A percentile compares a stretch with the other conserved stretches of the same genome.
These are phyloP conservation scores for Corydoras sp. DNA, from an alignment of 2,113 vertebrate genomes.

Conservation along the genomic window DNA sequence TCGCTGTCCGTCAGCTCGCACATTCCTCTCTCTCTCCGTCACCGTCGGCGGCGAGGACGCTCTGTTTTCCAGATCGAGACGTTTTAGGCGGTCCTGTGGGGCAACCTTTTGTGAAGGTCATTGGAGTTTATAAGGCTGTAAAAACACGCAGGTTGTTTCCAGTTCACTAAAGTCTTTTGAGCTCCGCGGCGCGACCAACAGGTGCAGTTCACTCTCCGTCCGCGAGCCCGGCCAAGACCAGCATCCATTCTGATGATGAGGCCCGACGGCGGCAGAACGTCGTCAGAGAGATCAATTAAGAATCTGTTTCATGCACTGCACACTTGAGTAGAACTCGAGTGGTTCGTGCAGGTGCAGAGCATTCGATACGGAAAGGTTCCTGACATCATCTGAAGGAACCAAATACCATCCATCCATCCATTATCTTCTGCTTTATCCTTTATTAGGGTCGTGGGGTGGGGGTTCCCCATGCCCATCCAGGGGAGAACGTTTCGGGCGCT, in stretches of 20 bases:
- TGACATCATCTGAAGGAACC: too few relatives aligned
- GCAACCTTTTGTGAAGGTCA: slow-evolving; percentile 50
- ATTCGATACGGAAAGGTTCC: too few relatives aligned
- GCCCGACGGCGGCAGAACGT: neutral
- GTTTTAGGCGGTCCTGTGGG: slow-evolving; percentile 49
- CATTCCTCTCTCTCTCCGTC: slow-evolving; percentile 7
- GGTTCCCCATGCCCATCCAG: too few relatives aligned
- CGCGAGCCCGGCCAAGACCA: neutral
- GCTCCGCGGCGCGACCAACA: slow-evolving; percentile 26
- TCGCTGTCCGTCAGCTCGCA: neutral
- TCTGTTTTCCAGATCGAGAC: slow-evolving; percentile 45
- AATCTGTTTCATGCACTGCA: too few relatives aligned
- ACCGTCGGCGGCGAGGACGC: slow-evolving; percentile 1
- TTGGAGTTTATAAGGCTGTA: slow-evolving; percentile 59
- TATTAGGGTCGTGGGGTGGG: too few relatives aligned
- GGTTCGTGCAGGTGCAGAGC: too few relatives aligned
- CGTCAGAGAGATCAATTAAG: neutral
- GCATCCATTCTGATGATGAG: neutral
- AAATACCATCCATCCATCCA: too few relatives aligned
- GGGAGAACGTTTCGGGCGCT: too few relatives aligned
- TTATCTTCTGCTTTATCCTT: too few relatives aligned
- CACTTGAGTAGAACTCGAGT: too few relatives aligned
- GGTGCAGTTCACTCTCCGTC: slow-evolving; percentile 7
- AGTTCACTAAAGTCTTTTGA: slow-evolving; percentile 32
- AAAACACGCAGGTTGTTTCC: slow-evolving; percentile 44